Evolutionary conservation across 2,888 invertebrate genomes (phyloP), one percentile per base, ranked within the genome.

Genomic region (Drosophila algonquin): DNA sequence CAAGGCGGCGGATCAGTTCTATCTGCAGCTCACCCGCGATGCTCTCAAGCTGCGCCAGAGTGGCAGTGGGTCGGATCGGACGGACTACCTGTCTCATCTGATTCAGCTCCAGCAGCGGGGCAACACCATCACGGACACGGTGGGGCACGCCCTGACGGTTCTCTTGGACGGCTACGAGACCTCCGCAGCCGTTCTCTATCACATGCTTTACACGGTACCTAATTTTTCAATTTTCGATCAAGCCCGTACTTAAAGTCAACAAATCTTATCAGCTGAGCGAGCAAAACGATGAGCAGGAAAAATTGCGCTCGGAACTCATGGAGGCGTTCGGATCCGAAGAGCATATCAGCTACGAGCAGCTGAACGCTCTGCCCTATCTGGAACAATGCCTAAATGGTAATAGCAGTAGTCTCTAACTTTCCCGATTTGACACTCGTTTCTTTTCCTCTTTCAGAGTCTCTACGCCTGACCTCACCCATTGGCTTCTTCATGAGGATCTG

Each of bases 1-100:
- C 3, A 93, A 91, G 0, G 94, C 94, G 4, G 97, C 98, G 89
- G 97, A 90, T 53, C 57, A 64, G 0, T 91, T 90, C 68, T 91
- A 89, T 44, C 65, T 74, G 10, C 65, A 77, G n/a, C 69, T 91
- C 3, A 87, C 88, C 6, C 72, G 69, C 4, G 85, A 91, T 55
- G 90, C 92, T 0, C 63, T 87, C 1, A 68, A 79, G 2, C 16
- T 90, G 47, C 79, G 92, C 2, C 63, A 45, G 14, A 62, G 53
- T 12, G 73, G 80, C 45, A 30, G 5, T 7, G 71, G 74, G 35
- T 53, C 65, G 47, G 47, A 80, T 2, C 87, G 91, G 0, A 63
- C 69, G 1, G 92, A 92, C 77, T 91, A 83, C 53, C 59, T 92
- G 4, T 77, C 90, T n/a, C 87, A 91, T 64, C 45, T 92, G 47